phyloP scores from a whole-genome alignment of 2,113 vertebrate species.

The Festucalex cinctus region DNA sequence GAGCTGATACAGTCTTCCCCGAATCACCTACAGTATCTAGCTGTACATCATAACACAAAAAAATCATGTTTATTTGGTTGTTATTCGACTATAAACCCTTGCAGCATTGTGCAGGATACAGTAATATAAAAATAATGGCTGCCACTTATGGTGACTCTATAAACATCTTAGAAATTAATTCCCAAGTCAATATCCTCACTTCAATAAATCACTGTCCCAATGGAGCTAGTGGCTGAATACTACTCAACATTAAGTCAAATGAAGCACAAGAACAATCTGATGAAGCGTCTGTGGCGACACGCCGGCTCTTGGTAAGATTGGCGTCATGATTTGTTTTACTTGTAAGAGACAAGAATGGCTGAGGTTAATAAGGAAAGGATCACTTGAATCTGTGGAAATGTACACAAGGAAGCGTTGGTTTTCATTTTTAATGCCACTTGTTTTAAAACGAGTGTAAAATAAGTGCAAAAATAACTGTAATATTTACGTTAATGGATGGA shows the following conservation, averaged over 20 bases:
- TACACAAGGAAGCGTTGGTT: neutral
- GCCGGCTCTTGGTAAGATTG: conserved; percentile 16
- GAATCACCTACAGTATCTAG: neutral
- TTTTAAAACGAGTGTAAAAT: no score
- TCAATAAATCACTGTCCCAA: conserved; percentile 44
- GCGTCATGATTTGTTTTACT: conserved; percentile 26
- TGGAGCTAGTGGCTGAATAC: conserved; percentile 19
- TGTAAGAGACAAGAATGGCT: conserved; percentile 8
- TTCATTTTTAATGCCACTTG: no score
- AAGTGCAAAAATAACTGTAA: no score
- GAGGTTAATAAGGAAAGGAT: conserved; percentile 16
- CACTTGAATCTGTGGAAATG: conserved; percentile 22
- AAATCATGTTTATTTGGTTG: conserved; percentile 3
- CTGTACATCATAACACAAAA: conserved; percentile 5
- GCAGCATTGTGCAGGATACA: conserved; percentile 5
- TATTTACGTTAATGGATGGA: no score
- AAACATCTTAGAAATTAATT: conserved; percentile 32
- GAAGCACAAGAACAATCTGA: conserved; percentile 22
- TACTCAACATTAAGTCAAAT: conserved; percentile 38
- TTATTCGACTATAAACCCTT: conserved; percentile 9
- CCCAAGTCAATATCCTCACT: conserved; percentile 32
- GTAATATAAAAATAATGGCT: neutral
- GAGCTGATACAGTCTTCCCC: neutral
- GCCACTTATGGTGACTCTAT: conserved; percentile 3
- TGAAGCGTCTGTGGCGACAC: conserved; percentile 28